A percentile compares a stretch with the other conserved stretches of the same genome.
These are phyloP conservation scores for Cassiopea andromeda DNA, from an alignment of 30 jellyfish, hydroid and myxozoan species.

Conservation along the genomic window DNA sequence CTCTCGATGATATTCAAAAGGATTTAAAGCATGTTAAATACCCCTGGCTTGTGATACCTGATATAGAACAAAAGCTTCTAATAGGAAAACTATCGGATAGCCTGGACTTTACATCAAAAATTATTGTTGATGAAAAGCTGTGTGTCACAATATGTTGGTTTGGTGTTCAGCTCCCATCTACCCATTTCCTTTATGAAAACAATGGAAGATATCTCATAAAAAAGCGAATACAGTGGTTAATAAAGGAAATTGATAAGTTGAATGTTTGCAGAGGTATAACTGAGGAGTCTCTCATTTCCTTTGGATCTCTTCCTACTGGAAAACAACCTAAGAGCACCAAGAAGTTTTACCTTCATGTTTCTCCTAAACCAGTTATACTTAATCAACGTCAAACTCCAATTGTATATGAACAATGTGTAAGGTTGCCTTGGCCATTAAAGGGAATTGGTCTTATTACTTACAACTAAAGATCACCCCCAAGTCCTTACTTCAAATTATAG, in stretches of 20 bases:
- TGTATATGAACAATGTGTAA: conserved; percentile 19
- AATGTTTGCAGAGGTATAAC: conserved; percentile 36
- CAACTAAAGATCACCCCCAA: too few species aligned
- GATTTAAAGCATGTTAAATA: not conserved
- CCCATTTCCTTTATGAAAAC: conserved; percentile 23
- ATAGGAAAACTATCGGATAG: conserved; percentile 42
- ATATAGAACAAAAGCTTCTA: not conserved
- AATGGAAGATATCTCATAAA: not conserved
- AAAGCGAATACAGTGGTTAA: conserved; percentile 53
- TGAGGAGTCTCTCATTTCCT: conserved; percentile 35
- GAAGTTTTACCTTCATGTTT: conserved; percentile 35
- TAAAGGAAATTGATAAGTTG: conserved; percentile 28
- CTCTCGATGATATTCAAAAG: too few species aligned
- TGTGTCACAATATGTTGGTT: conserved; percentile 16
- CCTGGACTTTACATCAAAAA: conserved; percentile 10
- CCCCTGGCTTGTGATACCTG: not conserved
- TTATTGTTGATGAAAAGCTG: not conserved
- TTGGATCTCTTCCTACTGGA: conserved; percentile 28
- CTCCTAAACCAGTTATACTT: conserved; percentile 1
- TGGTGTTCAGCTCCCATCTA: conserved; percentile 34
- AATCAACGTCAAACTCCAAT: conserved; percentile 32
- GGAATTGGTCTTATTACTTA: too few species aligned
- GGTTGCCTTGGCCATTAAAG: too few species aligned
- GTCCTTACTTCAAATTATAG: too few species aligned
- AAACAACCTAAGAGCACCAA: not conserved